Conservation (phyloP, 2,888 invertebrate species). For the Zootermopsis nevadensis region DNA sequence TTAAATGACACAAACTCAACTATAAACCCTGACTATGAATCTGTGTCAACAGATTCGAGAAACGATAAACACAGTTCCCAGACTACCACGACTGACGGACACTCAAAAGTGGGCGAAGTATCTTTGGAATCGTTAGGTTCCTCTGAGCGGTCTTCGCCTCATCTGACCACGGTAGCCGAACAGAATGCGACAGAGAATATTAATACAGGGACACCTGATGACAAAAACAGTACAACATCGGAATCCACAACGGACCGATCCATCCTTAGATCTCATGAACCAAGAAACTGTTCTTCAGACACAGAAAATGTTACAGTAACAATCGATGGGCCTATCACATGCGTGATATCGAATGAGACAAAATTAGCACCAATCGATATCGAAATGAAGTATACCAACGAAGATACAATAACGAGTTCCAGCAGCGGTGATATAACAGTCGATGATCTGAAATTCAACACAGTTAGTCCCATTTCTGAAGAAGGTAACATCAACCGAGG, state of each 20-base stretch:
- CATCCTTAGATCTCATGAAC: neutral
- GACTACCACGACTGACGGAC: neutral
- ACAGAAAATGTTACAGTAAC: neutral
- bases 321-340: neutral
- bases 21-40: neutral
- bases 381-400: neutral
- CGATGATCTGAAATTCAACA: neutral
- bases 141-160: neutral
- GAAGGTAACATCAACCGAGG: neutral
- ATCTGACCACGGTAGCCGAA: neutral
- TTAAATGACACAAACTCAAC: neutral
- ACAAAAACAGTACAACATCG: conserved; percentile 39
- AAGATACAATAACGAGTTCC: neutral
- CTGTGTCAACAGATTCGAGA: neutral
- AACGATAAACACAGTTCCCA: neutral
- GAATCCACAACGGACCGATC: conserved; percentile 5
- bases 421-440: neutral
- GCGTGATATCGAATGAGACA: neutral
- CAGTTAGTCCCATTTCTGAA: neutral
- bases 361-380: neutral
- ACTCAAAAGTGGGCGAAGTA: too few species aligned
- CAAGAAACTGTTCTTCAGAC: neutral
- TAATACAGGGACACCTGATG: conserved; percentile 44
- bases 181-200: neutral
- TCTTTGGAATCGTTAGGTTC: neutral